Percentiles rank a stretch among this genome's conserved stretches.
Conservation (phyloP, 2,113 vertebrate genomes). For the Tilapia sparmanii region DNA sequence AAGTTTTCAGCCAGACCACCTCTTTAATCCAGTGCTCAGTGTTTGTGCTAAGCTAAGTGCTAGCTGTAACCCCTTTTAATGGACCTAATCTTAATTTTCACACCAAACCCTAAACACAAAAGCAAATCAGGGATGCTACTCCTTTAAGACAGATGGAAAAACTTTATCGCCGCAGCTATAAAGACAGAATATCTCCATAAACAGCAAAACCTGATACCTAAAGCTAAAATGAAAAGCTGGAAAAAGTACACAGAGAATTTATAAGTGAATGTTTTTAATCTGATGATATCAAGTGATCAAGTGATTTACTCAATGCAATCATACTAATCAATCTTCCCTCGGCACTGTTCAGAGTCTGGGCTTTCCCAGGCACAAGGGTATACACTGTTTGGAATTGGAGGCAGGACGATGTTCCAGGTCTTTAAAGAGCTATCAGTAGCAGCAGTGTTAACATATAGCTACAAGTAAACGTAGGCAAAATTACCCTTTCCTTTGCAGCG, state of each 20-base stretch:
- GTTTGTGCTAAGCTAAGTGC: not conserved
- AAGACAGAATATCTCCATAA: not conserved
- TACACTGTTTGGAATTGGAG: not conserved
- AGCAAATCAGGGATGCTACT: not conserved
- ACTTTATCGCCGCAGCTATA: not conserved
- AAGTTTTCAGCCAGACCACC: not conserved
- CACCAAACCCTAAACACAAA: not conserved
- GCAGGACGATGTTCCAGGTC: not conserved
- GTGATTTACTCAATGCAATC: not conserved
- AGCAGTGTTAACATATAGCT: constrained; percentile 17
- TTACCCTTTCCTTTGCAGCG: not conserved
- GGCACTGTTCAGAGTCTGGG: not conserved
- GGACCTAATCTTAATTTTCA: not conserved
- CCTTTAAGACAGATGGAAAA: not conserved
- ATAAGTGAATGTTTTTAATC: not conserved
- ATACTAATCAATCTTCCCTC: not conserved
- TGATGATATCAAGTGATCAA: not conserved
- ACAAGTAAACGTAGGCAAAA: constrained; percentile 1
- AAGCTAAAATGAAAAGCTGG: not conserved
- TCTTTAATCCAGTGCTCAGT: not conserved
- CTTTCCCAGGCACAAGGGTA: not conserved
- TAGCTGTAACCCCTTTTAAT: not conserved
- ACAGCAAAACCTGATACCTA: not conserved
- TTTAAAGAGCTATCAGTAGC: constrained; percentile 2
- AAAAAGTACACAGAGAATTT: not conserved